These are phyloP conservation scores for Dicrurus megarhynchus DNA, from an alignment of 2,113 vertebrate species.

Conservation along the genomic window DNA sequence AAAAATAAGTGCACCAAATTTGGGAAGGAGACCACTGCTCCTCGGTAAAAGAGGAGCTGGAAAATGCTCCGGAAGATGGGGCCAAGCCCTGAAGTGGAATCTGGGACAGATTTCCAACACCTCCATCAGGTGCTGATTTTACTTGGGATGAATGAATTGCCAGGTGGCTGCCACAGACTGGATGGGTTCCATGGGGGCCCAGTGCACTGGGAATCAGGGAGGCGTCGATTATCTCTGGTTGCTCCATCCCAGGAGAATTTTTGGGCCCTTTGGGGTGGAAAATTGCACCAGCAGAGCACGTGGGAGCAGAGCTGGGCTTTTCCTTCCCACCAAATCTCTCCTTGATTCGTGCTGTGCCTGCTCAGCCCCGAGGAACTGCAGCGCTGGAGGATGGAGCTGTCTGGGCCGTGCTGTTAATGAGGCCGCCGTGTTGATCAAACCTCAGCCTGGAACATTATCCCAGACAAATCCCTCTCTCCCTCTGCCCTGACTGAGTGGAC, in stretches of 20 bases:
- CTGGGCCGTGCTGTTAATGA: neutral
- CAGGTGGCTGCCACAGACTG: fast-evolving
- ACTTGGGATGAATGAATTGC: neutral
- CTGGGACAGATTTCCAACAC: neutral
- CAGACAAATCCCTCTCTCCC: neutral
- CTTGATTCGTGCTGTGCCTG: neutral
- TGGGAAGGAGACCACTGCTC: neutral
- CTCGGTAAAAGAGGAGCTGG: neutral
- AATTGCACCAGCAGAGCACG: neutral
- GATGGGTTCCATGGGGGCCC: neutral
- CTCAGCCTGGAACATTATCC: neutral
- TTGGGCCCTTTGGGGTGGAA: neutral
- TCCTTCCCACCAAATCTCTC: neutral
- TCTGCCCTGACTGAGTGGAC: neutral
- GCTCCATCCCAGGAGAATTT: neutral
- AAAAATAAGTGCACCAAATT: neutral
- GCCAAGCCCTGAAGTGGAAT: neutral
- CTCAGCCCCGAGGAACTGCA: neutral
- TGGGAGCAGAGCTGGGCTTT: neutral
- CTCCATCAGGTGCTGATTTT: neutral
- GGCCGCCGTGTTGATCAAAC: neutral
- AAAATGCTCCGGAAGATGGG: neutral
- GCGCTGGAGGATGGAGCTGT: neutral
- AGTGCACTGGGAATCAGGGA: neutral
- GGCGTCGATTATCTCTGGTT: neutral